phyloP scores from a whole-genome alignment of 2,113 vertebrate species.

The Carlito syrichta region DNA sequence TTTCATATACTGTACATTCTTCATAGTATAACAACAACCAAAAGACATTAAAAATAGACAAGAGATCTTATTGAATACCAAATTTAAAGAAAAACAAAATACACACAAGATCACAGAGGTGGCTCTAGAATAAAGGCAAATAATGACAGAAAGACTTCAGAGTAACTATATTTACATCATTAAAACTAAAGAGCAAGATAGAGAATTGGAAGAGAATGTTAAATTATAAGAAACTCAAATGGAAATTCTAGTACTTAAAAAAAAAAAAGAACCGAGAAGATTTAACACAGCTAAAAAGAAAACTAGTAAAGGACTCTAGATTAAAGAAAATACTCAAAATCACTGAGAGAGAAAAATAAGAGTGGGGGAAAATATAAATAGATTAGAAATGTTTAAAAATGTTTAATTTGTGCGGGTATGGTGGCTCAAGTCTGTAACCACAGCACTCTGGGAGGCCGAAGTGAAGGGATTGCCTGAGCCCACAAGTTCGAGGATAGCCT shows the following conservation, averaged over 20 bases:
- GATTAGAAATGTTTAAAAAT: not conserved
- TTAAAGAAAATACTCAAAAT: not conserved
- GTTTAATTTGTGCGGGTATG: too few relatives aligned
- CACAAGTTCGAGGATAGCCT: too few relatives aligned
- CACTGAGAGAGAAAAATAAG: not conserved
- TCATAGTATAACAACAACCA: not conserved
- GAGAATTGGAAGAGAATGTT: not conserved
- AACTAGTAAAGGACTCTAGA: not conserved
- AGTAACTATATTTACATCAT: not conserved
- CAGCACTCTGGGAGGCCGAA: too few relatives aligned
- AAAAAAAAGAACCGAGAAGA: not conserved
- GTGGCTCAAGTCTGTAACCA: too few relatives aligned
- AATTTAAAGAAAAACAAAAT: too few relatives aligned
- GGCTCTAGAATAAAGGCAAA: not conserved
- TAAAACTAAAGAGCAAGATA: not conserved
- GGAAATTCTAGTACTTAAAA: not conserved
- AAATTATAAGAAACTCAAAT: not conserved
- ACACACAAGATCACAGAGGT: not conserved
- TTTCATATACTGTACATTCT: not conserved
- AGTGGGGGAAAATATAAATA: not conserved
- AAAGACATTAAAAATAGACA: not conserved
- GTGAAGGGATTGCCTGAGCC: too few relatives aligned
- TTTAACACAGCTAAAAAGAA: not conserved
- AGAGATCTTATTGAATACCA: not conserved
- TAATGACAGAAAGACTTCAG: not conserved